Evolutionary conservation across 2,113 vertebrate genomes (phyloP).

Genomic region (Otocyon megalotis): DNA sequence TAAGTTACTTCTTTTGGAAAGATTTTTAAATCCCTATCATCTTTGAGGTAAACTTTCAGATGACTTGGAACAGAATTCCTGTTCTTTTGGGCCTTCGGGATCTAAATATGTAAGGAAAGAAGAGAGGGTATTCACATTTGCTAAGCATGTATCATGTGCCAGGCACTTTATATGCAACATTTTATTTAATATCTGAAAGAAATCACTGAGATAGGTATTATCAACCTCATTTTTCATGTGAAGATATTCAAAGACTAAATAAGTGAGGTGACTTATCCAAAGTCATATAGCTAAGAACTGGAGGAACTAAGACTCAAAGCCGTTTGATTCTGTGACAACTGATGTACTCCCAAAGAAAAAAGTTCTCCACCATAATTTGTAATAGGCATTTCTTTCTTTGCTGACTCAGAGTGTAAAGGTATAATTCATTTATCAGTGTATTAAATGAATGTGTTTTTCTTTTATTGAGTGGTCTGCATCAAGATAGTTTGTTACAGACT

Average conservation of each 20-base stretch:
- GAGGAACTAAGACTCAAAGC: background rate
- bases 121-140: background rate
- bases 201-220: background rate
- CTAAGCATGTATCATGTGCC: background rate
- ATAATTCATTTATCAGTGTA: background rate
- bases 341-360: background rate
- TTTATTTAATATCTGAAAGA: background rate
- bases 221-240: background rate
- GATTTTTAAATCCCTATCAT: background rate
- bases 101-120: background rate
- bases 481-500: background rate
- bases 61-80: background rate
- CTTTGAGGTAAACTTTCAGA: background rate
- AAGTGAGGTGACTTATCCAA: background rate
- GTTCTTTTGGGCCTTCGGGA: background rate
- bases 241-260: background rate
- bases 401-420: background rate
- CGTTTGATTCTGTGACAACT: background rate
- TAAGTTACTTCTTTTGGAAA: constrained; percentile 1
- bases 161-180: background rate
- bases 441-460: background rate
- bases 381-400: background rate
- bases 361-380: background rate
- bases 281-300: background rate
- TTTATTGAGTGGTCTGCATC: background rate